A percentile compares a stretch with the other conserved stretches of the same genome.
Conservation (phyloP, 2,113 vertebrate species). For the Saccopteryx bilineata region DNA sequence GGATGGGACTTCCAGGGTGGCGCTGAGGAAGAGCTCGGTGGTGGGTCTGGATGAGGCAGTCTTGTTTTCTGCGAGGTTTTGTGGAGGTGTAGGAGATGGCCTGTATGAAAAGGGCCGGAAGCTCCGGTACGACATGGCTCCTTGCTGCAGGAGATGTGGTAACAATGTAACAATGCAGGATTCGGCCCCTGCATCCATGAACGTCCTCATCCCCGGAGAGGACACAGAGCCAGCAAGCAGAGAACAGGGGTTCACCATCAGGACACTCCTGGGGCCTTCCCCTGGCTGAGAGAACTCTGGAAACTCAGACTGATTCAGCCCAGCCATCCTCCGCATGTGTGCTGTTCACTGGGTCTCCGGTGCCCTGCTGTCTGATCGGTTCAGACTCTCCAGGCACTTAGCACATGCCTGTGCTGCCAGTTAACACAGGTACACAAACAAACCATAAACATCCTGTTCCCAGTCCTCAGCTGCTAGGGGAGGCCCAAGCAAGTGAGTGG, state of each 20-base stretch:
- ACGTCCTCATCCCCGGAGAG: background rate
- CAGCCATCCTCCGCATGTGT: background rate
- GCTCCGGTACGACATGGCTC: background rate
- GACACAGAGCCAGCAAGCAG: background rate
- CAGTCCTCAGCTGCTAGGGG: background rate
- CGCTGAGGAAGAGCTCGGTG: background rate
- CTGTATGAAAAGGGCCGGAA: background rate
- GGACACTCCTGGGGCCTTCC: background rate
- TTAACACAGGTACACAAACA: conserved; percentile 65
- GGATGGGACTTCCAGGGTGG: background rate
- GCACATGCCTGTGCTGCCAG: conserved; percentile 49
- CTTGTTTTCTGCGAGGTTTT: background rate
- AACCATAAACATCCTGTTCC: conserved; percentile 59
- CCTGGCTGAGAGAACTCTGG: background rate
- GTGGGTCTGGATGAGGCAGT: background rate
- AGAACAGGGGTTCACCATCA: background rate
- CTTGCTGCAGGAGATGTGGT: background rate
- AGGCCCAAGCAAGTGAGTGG: background rate
- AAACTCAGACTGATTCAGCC: background rate
- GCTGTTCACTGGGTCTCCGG: conserved; percentile 40
- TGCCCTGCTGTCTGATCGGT: conserved; percentile 55
- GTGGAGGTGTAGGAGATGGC: background rate
- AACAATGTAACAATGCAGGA: background rate
- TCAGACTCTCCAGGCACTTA: conserved; percentile 49
- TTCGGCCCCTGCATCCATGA: background rate